Evolutionary conservation across 2,113 vertebrate species (phyloP).

Genomic region (Lepus americanus): DNA sequence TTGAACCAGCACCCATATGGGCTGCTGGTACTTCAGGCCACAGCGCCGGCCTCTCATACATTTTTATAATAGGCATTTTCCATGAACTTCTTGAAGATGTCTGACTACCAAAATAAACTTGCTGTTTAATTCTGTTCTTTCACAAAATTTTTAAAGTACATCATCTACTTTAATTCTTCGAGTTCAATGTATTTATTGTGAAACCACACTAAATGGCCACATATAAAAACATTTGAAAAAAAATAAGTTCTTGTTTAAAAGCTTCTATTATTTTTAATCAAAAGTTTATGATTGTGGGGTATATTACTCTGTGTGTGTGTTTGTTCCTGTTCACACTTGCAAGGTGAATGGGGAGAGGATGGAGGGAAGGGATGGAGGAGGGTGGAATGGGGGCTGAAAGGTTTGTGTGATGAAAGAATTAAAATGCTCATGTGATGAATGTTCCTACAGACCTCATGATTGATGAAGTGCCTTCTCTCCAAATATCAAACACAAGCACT

Average conservation of each 20-base stretch:
- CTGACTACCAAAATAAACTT: too few species aligned
- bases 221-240: neutral
- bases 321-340: neutral
- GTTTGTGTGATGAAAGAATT: neutral
- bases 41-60: too few species aligned
- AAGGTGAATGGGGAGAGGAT: too few species aligned
- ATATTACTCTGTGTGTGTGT: neutral
- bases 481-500: neutral
- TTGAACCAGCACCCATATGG: too few species aligned
- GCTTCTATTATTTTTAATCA: neutral
- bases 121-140: too few species aligned
- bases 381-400: neutral
- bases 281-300: neutral
- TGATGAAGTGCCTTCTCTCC: neutral
- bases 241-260: neutral
- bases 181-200: neutral
- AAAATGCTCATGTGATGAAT: neutral
- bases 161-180: neutral
- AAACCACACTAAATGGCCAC: neutral
- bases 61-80: too few species aligned
- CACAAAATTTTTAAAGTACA: too few species aligned
- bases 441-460: neutral
- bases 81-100: too few species aligned
- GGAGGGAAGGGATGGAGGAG: rapidly evolving
- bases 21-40: too few species aligned